Percentiles rank a stretch among this genome's conserved stretches.
phyloP scores from a whole-genome alignment of 2,797 vertebrate genomes.

The Myripristis murdjan region DNA sequence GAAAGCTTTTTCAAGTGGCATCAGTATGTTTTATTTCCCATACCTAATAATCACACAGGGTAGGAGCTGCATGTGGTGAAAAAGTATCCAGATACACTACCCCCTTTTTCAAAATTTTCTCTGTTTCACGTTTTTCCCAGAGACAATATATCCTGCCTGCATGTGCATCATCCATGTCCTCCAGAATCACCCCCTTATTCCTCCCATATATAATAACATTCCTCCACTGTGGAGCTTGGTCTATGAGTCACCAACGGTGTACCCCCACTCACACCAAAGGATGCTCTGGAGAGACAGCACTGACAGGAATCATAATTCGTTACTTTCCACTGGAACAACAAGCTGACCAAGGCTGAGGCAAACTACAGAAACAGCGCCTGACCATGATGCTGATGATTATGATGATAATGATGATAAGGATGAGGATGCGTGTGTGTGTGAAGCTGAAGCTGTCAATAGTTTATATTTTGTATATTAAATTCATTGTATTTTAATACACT shows the following conservation, averaged over 20 bases:
- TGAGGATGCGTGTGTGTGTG: background rate
- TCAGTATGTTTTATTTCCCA: background rate
- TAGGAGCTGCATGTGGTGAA: too few species aligned
- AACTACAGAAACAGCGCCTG: conserved; percentile 16
- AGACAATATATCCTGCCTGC: too few species aligned
- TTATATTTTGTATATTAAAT: too few species aligned
- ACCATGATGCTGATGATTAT: conserved; percentile 8
- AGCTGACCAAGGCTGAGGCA: background rate
- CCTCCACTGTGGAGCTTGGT: conserved; percentile 55
- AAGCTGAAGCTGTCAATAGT: too few species aligned
- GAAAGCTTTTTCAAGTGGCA: too few species aligned
- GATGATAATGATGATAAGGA: background rate
- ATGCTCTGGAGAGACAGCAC: conserved; percentile 44
- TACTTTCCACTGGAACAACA: conserved; percentile 50
- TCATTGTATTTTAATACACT: too few species aligned
- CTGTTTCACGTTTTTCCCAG: too few species aligned
- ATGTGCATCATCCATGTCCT: too few species aligned
- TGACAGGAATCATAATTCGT: conserved; percentile 73
- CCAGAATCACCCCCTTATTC: conserved; percentile 54
- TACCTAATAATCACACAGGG: too few species aligned
- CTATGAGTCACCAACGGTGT: conserved; percentile 65
- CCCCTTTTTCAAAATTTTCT: too few species aligned
- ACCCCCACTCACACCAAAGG: conserved; percentile 44
- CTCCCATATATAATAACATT: conserved; percentile 68
- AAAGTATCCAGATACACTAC: too few species aligned